phyloP scores from a whole-genome alignment of 2,888 invertebrate species.

The Tipula lateralis region DNA sequence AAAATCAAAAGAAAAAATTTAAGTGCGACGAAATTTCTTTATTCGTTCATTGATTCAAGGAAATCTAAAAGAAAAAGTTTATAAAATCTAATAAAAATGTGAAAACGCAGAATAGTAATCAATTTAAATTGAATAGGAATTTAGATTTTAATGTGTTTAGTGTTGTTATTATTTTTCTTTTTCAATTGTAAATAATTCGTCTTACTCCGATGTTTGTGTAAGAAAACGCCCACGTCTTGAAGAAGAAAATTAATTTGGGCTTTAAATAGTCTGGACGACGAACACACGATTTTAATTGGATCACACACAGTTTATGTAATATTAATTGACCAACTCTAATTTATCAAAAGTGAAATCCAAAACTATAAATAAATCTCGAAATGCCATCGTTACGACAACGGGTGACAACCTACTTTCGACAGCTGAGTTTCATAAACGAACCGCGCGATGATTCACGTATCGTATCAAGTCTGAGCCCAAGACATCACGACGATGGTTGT shows the following conservation, averaged over 20 bases:
- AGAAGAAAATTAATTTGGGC: not conserved
- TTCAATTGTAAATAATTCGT: not conserved
- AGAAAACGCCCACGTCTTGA: constrained; percentile 6
- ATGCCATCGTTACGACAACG: constrained; percentile 69
- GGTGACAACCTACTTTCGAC: constrained; percentile 66
- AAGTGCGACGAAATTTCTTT: not conserved
- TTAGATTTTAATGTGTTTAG: not conserved
- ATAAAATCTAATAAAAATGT: not conserved
- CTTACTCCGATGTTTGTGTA: not conserved
- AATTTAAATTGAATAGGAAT: not conserved
- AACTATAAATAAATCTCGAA: not conserved
- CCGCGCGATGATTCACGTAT: constrained; percentile 35
- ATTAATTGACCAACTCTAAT: not conserved
- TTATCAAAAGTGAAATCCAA: not conserved
- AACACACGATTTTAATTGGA: not conserved
- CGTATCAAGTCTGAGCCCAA: constrained; percentile 37
- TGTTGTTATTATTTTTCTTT: not conserved
- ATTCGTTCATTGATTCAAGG: not conserved
- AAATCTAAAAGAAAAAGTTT: not conserved
- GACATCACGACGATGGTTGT: constrained; percentile 53
- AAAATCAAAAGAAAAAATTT: not conserved
- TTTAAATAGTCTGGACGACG: constrained; percentile 5
- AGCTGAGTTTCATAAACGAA: constrained; percentile 61
- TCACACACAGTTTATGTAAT: not conserved
- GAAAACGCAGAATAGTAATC: not conserved